Conservation (phyloP, 2,888 invertebrate genomes). For the Linyphia triangularis region DNA sequence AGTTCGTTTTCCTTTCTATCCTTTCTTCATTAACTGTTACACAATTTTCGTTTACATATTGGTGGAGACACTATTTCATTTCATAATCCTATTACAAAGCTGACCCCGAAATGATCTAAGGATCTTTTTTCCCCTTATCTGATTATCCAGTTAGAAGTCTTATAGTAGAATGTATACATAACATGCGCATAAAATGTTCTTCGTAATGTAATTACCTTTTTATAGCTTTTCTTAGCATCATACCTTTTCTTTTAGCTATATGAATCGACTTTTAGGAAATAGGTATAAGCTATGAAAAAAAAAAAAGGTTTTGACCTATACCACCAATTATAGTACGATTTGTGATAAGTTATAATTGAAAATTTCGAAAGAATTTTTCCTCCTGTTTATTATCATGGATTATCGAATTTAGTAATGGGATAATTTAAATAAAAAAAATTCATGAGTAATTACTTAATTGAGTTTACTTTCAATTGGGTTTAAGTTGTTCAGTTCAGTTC, state of each 20-base stretch:
- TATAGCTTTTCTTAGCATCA: background rate
- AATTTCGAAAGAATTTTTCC: no score
- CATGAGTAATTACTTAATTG: no score
- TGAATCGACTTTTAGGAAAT: no score
- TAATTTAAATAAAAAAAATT: no score
- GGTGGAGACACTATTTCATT: constrained; percentile 48
- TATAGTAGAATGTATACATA: background rate
- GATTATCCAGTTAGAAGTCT: constrained; percentile 1
- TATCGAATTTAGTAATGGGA: no score
- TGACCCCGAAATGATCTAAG: constrained; percentile 22
- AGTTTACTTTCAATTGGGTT: no score
- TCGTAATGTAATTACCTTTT: constrained; percentile 25
- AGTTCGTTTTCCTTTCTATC: constrained; percentile 33
- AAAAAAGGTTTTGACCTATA: no score
- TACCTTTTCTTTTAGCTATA: background rate
- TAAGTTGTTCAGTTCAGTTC: no score
- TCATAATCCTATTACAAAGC: constrained; percentile 46
- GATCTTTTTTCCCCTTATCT: constrained; percentile 15
- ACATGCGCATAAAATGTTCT: constrained; percentile 3
- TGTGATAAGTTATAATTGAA: no score
- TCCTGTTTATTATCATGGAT: no score
- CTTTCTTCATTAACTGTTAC: constrained; percentile 42
- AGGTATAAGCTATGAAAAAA: no score
- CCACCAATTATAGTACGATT: no score
- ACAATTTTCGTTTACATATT: constrained; percentile 61